Evolutionary conservation across 2,888 invertebrate genomes (phyloP).

Genomic region (Silvanus unidentatus): DNA sequence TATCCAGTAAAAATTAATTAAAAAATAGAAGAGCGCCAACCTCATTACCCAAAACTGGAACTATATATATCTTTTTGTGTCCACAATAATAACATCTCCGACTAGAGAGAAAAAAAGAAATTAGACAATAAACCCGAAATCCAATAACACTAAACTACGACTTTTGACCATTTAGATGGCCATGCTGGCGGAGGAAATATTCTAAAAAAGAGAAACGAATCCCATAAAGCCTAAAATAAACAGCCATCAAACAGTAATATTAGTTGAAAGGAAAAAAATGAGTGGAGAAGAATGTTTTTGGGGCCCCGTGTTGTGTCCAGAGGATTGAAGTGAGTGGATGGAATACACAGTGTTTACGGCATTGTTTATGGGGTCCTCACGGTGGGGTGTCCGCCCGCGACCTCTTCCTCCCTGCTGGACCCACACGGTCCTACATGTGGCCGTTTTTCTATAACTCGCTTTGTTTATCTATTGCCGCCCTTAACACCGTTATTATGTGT

Average conservation of each 20-base stretch:
- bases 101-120: neutral
- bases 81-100: too few species aligned
- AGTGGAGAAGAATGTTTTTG: conserved; percentile 23
- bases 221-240: conserved; percentile 37
- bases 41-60: too few species aligned
- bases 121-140: conserved; percentile 7
- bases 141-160: conserved; percentile 10
- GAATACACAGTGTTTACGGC: conserved; percentile 36
- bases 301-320: conserved; percentile 19
- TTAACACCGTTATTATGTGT: conserved; percentile 8
- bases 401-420: conserved; percentile 10
- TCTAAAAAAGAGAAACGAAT: conserved; percentile 11
- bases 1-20: neutral
- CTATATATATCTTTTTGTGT: too few species aligned
- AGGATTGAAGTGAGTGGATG: conserved; percentile 18
- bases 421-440: conserved; percentile 15
- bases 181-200: neutral
- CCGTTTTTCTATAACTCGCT: neutral
- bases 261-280: conserved; percentile 28
- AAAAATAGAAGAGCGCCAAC: neutral
- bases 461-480: conserved; percentile 12
- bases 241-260: conserved; percentile 38
- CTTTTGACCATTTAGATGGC: conserved; percentile 8
- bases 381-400: conserved; percentile 14
- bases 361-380: conserved; percentile 41